Evolutionary conservation across 2,113 vertebrate species (phyloP).

Genomic region (Helogale parvula): DNA sequence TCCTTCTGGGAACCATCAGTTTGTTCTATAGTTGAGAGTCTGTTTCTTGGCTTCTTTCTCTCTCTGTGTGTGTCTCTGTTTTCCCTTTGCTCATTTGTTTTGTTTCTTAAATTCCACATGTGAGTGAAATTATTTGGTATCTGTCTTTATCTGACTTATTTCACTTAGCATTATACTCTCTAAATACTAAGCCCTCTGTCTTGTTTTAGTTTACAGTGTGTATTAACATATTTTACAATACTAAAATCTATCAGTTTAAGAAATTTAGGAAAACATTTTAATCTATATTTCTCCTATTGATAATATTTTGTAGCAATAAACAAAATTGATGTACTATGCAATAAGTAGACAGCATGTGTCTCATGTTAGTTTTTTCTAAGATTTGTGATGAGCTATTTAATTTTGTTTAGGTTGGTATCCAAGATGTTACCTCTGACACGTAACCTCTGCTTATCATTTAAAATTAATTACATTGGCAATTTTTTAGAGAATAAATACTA

Average conservation of each 20-base stretch:
- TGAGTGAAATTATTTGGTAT: not conserved
- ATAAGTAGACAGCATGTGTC: not conserved
- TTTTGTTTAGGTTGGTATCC: conserved; percentile 1
- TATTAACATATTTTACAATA: not conserved
- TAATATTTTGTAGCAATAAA: conserved; percentile 35
- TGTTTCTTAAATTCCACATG: not conserved
- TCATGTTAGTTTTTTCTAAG: not conserved
- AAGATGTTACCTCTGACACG: not conserved
- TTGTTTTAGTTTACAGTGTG: conserved; percentile 13
- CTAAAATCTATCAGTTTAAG: not conserved
- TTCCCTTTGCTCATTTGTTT: not conserved
- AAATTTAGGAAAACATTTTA: conserved; percentile 27
- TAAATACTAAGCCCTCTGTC: not conserved
- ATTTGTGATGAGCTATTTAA: conserved; percentile 7
- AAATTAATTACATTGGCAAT: not conserved
- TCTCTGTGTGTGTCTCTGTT: not conserved
- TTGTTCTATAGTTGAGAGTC: not conserved
- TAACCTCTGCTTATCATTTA: conserved; percentile 43
- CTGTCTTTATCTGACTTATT: not conserved
- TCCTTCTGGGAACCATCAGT: not conserved
- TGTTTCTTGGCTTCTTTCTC: not conserved
- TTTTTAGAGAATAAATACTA: not conserved
- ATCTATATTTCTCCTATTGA: not conserved
- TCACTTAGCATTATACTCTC: not conserved
- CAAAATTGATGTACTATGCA: not conserved